These are phyloP conservation scores for Oikopleura dioica DNA, from an alignment of 23 tunicate species.

Conservation along the genomic window DNA sequence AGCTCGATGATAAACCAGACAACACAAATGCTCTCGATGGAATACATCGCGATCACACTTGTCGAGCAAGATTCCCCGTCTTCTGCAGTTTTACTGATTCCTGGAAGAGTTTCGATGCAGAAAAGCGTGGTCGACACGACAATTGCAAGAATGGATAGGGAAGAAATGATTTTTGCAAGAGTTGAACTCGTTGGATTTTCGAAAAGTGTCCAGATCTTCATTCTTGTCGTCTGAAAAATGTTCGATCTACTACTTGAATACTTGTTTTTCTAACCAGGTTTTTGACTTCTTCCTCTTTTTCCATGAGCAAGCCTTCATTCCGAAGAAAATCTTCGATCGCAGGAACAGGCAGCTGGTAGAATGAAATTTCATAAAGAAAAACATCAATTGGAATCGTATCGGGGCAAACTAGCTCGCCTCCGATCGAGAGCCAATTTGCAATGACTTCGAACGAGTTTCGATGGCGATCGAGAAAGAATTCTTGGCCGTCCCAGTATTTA, in stretches of 20 bases:
- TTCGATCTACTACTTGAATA: too few relatives aligned
- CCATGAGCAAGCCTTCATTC: conserved; percentile 39
- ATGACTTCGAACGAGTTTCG: conserved; percentile 42
- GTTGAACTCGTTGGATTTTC: conserved; percentile 42
- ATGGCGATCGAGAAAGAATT: conserved; percentile 69
- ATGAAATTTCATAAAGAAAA: conserved; percentile 56
- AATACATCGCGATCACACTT: too few relatives aligned
- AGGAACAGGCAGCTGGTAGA: conserved; percentile 26
- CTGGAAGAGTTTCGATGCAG: conserved; percentile 69
- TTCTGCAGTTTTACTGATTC: too few relatives aligned
- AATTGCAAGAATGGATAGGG: conserved; percentile 52
- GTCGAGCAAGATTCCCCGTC: too few relatives aligned
- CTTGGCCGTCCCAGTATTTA: conserved; percentile 31
- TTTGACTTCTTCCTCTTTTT: conserved; percentile 18
- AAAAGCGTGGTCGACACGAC: conserved; percentile 55
- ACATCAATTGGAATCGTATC: conserved; percentile 76
- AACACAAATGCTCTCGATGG: conserved; percentile 58
- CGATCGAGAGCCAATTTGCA: conserved; percentile 15
- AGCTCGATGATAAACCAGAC: conserved; percentile 80
- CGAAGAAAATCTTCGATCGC: conserved; percentile 32
- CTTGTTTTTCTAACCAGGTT: too few relatives aligned
- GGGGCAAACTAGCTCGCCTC: conserved; percentile 42
- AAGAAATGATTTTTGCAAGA: conserved; percentile 25
- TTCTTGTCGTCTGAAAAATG: too few relatives aligned
- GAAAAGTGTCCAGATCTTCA: conserved; percentile 54